A percentile compares a stretch with the other conserved stretches of the same genome.
phyloP scores from a whole-genome alignment of 2,113 vertebrate genomes.

The Petaurus breviceps region DNA sequence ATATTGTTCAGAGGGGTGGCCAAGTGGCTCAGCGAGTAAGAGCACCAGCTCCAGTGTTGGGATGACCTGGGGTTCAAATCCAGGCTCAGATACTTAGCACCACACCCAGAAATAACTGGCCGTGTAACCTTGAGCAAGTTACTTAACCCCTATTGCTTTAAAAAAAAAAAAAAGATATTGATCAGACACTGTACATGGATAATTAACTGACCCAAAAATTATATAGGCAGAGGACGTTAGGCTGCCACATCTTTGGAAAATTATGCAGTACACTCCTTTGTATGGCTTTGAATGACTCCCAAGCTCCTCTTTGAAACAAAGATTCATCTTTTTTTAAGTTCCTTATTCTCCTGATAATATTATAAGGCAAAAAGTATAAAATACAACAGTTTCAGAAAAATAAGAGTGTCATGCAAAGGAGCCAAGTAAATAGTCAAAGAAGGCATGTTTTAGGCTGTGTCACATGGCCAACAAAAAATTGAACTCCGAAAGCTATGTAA shows the following conservation, averaged over 20 bases:
- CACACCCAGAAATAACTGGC: no score
- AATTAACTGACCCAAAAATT: not conserved
- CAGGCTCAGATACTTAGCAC: no score
- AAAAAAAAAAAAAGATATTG: no score
- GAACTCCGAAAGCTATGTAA: not conserved
- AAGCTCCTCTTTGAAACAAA: not conserved
- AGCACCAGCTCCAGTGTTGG: no score
- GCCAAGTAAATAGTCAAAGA: not conserved
- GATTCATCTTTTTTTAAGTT: not conserved
- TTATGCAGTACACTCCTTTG: not conserved
- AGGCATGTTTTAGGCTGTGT: not conserved
- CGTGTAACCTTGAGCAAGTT: no score
- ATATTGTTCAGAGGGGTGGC: no score
- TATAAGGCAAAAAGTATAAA: not conserved
- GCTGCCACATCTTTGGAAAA: not conserved
- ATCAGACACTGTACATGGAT: not conserved
- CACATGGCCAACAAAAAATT: not conserved
- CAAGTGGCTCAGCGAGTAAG: no score
- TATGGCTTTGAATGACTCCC: not conserved
- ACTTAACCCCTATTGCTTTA: no score
- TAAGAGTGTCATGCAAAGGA: not conserved
- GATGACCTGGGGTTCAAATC: no score
- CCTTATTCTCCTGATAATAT: not conserved
- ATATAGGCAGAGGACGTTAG: not conserved
- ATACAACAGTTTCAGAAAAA: not conserved